phyloP scores from a whole-genome alignment of 1,140 invertebrate genomes.

The Lordiphosa stackelbergi region DNA sequence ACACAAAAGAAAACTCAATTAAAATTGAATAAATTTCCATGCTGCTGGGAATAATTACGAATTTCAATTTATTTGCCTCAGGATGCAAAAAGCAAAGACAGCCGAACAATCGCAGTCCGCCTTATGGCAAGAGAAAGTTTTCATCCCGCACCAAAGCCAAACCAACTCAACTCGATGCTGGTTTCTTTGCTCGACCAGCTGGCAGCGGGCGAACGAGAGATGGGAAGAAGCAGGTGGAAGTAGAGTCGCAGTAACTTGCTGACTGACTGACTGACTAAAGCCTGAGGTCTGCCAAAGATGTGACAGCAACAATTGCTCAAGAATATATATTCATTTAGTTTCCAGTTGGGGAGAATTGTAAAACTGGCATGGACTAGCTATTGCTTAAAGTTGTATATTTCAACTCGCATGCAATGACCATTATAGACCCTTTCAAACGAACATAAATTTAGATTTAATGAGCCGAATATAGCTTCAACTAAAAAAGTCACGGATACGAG shows the following conservation, averaged over 20 bases:
- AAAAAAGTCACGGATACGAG: too few species aligned
- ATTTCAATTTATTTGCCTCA: slow-evolving; percentile 75
- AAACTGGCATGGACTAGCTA: too few species aligned
- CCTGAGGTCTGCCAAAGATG: slow-evolving; percentile 28
- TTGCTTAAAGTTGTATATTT: not conserved
- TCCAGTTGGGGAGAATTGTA: not conserved
- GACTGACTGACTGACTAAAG: slow-evolving; percentile 20
- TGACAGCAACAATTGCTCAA: slow-evolving; percentile 9
- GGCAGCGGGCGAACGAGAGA: not conserved
- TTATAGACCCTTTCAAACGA: too few species aligned
- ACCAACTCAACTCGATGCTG: not conserved
- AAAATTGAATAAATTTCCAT: slow-evolving; percentile 73
- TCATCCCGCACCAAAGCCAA: not conserved
- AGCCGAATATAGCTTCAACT: too few species aligned
- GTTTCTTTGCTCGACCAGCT: slow-evolving; percentile 21
- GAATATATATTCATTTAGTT: slow-evolving; percentile 5
- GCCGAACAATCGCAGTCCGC: slow-evolving; percentile 9
- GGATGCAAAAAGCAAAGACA: slow-evolving; percentile 60
- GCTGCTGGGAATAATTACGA: slow-evolving; percentile 74
- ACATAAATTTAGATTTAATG: too few species aligned
- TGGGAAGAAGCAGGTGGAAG: slow-evolving; percentile 9
- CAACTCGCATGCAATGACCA: too few species aligned
- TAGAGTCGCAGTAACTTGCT: slow-evolving; percentile 41
- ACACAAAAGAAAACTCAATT: slow-evolving; percentile 72
- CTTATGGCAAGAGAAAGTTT: slow-evolving; percentile 8